Conservation (phyloP, 1,140 invertebrate genomes). For the Idris sp. region DNA sequence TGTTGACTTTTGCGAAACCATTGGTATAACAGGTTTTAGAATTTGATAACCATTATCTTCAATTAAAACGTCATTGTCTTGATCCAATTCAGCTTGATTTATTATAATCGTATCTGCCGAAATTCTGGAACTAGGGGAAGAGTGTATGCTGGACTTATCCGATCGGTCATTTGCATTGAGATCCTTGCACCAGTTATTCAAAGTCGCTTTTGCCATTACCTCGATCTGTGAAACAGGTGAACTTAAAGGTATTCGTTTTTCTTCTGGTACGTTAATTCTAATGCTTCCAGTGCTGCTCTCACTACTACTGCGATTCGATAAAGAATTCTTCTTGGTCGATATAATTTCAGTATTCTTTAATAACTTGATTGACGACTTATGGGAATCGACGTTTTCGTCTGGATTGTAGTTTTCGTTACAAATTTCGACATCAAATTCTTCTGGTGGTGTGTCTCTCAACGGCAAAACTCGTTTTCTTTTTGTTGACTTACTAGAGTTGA, state of each 20-base stretch:
- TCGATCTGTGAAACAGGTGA: slow-evolving; percentile 9
- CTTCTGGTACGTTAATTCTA: background rate
- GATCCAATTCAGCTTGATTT: background rate
- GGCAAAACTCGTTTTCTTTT: slow-evolving; percentile 16
- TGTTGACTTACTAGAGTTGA: background rate
- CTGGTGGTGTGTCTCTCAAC: slow-evolving; percentile 16
- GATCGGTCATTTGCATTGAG: background rate
- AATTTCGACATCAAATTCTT: slow-evolving; percentile 1
- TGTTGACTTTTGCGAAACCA: background rate
- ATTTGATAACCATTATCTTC: slow-evolving; percentile 39
- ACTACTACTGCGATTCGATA: slow-evolving; percentile 1
- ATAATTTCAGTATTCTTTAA: background rate
- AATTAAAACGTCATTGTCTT: slow-evolving; percentile 6
- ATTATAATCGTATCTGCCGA: slow-evolving; percentile 1
- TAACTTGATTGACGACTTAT: background rate
- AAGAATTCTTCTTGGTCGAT: background rate
- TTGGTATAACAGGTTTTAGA: background rate
- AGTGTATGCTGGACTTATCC: background rate
- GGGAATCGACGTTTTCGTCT: background rate
- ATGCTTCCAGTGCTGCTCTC: slow-evolving; percentile 2
- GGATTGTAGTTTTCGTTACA: slow-evolving; percentile 10
- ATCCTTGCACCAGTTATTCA: slow-evolving; percentile 36
- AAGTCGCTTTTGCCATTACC: slow-evolving; percentile 27
- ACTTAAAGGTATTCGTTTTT: slow-evolving; percentile 5
- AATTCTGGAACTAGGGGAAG: background rate